Conservation (phyloP, 1,140 invertebrate species). For the Drosophila bocqueti region DNA sequence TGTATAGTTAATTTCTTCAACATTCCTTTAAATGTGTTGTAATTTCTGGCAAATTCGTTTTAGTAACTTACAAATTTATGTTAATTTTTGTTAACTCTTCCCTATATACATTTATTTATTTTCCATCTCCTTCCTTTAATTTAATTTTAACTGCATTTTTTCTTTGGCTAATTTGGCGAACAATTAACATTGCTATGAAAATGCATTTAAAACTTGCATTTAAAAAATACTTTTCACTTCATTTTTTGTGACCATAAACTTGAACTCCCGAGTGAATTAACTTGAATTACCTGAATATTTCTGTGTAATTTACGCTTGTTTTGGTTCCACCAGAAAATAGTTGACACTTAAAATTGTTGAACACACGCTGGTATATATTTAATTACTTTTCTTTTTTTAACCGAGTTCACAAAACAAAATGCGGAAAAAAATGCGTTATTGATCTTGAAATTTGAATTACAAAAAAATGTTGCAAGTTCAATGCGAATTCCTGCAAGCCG, state of each 20-base stretch:
- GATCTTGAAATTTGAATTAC: background rate
- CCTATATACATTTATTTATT: no score
- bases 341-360: slow-evolving; percentile 35
- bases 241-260: slow-evolving; percentile 24
- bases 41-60: background rate
- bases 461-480: slow-evolving; percentile 12
- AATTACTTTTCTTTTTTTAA: background rate
- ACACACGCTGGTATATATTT: background rate
- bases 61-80: background rate
- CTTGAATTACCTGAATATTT: slow-evolving; percentile 35
- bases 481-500: slow-evolving; percentile 32
- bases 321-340: slow-evolving; percentile 7
- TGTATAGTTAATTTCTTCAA: no score
- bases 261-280: slow-evolving; percentile 25
- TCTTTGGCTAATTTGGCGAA: background rate
- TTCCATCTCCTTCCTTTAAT: background rate
- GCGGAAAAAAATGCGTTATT: slow-evolving; percentile 10
- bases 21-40: no score
- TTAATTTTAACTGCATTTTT: background rate
- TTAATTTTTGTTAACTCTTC: no score
- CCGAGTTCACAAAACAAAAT: slow-evolving; percentile 11
- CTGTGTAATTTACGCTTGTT: slow-evolving; percentile 17
- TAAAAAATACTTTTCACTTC: slow-evolving; percentile 30
- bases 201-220: background rate
- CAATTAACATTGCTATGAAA: background rate